Base-by-base conservation (phyloP, 2,797 vertebrate genomes). In the Danio aesculapii region DNA sequence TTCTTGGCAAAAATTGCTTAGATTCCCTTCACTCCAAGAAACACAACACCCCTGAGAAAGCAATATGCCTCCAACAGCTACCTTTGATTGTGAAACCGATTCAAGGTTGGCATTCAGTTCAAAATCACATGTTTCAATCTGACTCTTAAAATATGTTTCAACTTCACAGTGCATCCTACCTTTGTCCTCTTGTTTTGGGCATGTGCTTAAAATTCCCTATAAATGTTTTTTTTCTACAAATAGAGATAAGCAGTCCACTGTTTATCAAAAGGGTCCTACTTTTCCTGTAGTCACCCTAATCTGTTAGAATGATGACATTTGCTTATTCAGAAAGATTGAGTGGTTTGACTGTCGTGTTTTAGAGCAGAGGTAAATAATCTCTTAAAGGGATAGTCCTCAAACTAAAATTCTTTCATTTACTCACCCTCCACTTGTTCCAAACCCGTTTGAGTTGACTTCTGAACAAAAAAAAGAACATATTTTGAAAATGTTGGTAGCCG, bases 301-400 rank as follows among this genome's bases (percentile, higher is more conserved):
- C 4, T 21, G 11, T 67, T 47, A 64, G 43, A 49, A 21, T 9
- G 14, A 14, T 39, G 44, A 49, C 16, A 39, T 39, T 72, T 58
- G 39, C 58, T 19, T 4, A 46, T 72, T 12, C 17, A 49, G 16
- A 30, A 13, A 62, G 47, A 47, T 17, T 47, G 43, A 62, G 30
- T 14, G 49, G 30, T 5, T 30, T 62, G 58, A 75, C 46, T 53
- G 44, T 7, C 6, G 10, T 19, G 39, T 63, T 53, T 3, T 4
- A 71, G 11, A 63, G 59, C 52, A 19, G 30, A 41, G 4, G 16
- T 69, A 72, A 79, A 82, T 41, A 17, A 39, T 5, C 9, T 69
- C 8, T 68, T 30, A 30, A 30, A 30, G 30, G 30, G 30, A 30
- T 30, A 30, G 30, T 30, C 30, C 30, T 30, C 30, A 30, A 30